These are phyloP conservation scores for Macrochelys suwanniensis DNA, from an alignment of 2,797 vertebrate species.

Conservation along the genomic window DNA sequence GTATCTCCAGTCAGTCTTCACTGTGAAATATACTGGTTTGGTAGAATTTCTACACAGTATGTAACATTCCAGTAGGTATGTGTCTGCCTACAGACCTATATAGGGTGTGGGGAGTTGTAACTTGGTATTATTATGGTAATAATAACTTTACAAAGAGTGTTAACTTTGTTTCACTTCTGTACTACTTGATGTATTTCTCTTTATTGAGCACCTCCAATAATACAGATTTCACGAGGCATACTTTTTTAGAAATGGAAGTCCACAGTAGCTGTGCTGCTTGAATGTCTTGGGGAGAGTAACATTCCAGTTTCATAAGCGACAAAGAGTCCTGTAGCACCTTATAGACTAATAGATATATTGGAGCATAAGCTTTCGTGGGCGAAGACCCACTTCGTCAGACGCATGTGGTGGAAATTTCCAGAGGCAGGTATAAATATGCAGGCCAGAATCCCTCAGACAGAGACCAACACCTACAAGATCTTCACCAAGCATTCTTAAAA, in stretches of 20 bases:
- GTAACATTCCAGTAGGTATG: neutral
- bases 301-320: neutral
- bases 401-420: too few relatives aligned
- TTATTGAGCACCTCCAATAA: neutral
- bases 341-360: too few relatives aligned
- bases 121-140: neutral
- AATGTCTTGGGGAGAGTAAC: neutral
- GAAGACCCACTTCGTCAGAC: too few relatives aligned
- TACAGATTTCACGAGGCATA: neutral
- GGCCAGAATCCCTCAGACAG: too few relatives aligned
- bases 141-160: neutral
- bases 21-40: constrained; percentile 47
- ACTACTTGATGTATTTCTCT: neutral
- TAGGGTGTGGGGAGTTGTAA: neutral
- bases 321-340: too few relatives aligned
- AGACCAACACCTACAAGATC: too few relatives aligned
- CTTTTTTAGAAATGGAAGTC: neutral
- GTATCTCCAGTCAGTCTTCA: constrained; percentile 52
- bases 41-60: neutral
- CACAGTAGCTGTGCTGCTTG: neutral
- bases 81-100: neutral
- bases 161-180: neutral
- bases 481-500: too few relatives aligned
- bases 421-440: too few relatives aligned
- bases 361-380: too few relatives aligned